Percentiles rank a stretch among this genome's conserved stretches.
These are phyloP conservation scores for Homarus gammarus DNA, from an alignment of 2,888 invertebrate genomes.

Conservation along the genomic window DNA sequence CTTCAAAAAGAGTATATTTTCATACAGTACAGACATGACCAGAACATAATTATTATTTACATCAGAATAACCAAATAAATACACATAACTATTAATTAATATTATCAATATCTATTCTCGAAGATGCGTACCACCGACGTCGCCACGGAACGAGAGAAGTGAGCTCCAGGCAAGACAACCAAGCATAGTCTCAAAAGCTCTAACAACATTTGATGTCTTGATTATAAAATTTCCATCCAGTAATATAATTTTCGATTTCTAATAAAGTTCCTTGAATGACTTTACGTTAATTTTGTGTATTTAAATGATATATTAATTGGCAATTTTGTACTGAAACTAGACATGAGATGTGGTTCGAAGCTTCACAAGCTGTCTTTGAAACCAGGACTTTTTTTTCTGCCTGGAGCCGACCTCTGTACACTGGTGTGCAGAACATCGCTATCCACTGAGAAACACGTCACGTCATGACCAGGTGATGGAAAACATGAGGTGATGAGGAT, in stretches of 20 bases:
- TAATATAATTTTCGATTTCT: background rate
- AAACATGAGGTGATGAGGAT: conserved; percentile 55
- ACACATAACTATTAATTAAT: conserved; percentile 70
- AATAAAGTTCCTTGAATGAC: background rate
- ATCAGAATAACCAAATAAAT: conserved; percentile 73
- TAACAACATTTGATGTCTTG: conserved; percentile 12
- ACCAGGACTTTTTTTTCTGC: conserved; percentile 13
- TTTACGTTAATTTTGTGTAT: background rate
- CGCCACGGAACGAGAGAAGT: background rate
- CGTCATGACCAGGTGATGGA: conserved; percentile 58
- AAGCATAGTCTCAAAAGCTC: background rate
- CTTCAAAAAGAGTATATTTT: conserved; percentile 74
- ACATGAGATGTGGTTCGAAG: background rate
- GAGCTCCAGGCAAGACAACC: background rate
- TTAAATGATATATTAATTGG: background rate
- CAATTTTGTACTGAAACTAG: background rate
- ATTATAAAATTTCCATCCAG: background rate
- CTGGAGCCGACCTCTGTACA: background rate
- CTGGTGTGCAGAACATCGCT: conserved; percentile 41
- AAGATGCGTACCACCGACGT: conserved; percentile 56
- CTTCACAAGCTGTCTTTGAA: conserved; percentile 16
- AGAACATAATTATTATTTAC: conserved; percentile 72
- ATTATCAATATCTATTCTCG: conserved; percentile 69
- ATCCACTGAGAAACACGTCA: conserved; percentile 68
- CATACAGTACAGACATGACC: conserved; percentile 73